Base-by-base conservation (phyloP, 2,888 invertebrate genomes). In the Odontothrips loti region DNA sequence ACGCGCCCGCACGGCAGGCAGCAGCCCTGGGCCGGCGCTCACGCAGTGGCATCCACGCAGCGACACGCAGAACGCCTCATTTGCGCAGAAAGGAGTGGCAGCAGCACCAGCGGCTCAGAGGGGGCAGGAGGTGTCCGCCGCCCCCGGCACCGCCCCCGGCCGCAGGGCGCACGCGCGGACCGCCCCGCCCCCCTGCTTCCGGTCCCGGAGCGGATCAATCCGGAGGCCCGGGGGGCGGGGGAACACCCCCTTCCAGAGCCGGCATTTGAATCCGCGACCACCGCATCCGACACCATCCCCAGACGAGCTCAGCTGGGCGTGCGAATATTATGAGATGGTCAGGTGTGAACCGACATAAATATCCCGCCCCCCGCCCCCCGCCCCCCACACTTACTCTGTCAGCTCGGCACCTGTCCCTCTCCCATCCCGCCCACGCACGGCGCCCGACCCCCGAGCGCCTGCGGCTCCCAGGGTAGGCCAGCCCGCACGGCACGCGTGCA, bases 21-120 rank as follows among this genome's bases (percentile, higher is more conserved):
- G 34, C 58, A 0, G 0, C 58, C 17, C 58, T 58, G 15, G 58
- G 58, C 17, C 58, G 51, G 51, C 58, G 15, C 58, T 15, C 58
- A 58, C 58, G 58, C 58, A 58, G n/a, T 17, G 58, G 34, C 3
- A 6, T 43, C 34, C 34, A 43, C 34, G 34, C 34, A 43, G 34
- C n/a, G 58, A 58, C 58, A 58, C 58, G 58, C 58, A 58, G n/a
- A 58, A 58, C 58, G 58, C 58, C 58, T 58, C 58, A 58, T 58
- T 58, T 58, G 58, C 58, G 58, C 58, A 58, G 58, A 58, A 58
- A 58, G 17, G n/a, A n/a, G 58, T n/a, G 58, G 58, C 58, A 58
- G 58, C 11, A n/a, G 58, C 15, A n/a, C 58, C 58, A 58, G 58
- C 20, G 17, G 58, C 17, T 11, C 58, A 58, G 58, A 17, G 15